Base-by-base conservation (phyloP, 1,140 invertebrate species). In the Rhyacophila brunnea region DNA sequence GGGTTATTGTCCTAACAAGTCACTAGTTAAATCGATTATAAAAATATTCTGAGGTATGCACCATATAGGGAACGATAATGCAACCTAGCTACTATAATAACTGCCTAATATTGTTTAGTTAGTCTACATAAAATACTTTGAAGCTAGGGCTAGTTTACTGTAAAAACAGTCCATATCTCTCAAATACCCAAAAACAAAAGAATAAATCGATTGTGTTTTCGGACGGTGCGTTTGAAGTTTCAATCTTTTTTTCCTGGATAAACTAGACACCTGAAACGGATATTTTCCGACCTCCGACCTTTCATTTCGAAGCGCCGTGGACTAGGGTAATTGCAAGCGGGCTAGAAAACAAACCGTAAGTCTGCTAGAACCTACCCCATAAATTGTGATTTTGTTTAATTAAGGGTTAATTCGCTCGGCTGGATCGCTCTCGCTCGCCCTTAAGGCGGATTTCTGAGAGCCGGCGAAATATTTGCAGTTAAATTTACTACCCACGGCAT, bases 341-440 rank as follows among this genome's bases (percentile, higher is more conserved):
- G 36, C 43, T 54, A 51, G 66, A 67, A 71, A 71, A 74, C 69
- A 70, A 62, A 60, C 65, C 67, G 66, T 68, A 73, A 71, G 71
- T 74, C 70, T 67, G 50, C 64, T 57, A 57, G 54, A 66, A 70
- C 56, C 62, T 52, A 46, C 62, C 62, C 70, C 65, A 74, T 75
- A 77, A 77, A 74, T 77, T 71, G 69, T 67, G 70, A 73, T 75
- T 74, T 75, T 73, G 71, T 72, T 73, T 77, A 77, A 77, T 77
- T 77, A 75, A 74, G 72, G 70, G 68, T 69, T 73, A 74, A 74
- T 72, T 73, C 71, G 67, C 47, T 45, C 60, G 67, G 68, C 68
- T 38, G 58, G 60, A 63, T 65, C 63, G 63, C 52, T 47, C 59
- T 50, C 49, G 45, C 19, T 47, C 28, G 38, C 35, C 35, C 54